phyloP scores from a whole-genome alignment of 2,888 invertebrate species.

The Thera obeliscata region DNA sequence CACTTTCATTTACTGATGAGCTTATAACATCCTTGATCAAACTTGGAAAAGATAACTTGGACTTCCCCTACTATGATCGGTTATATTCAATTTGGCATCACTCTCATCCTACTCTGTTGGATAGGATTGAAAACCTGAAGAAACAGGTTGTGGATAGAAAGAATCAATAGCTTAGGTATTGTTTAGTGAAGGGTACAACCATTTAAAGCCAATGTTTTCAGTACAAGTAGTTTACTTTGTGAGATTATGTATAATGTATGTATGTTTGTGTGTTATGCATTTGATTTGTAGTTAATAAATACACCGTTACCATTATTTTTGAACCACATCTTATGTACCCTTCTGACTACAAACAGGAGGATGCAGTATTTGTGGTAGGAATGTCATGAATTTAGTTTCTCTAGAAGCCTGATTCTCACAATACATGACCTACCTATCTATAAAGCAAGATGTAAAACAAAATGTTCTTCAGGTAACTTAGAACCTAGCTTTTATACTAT shows the following conservation, averaged over 20 bases:
- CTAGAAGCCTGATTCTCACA: not conserved
- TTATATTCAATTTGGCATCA: constrained; percentile 97
- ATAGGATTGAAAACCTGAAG: constrained; percentile 88
- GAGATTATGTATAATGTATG: constrained; percentile 23
- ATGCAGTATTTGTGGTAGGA: not conserved
- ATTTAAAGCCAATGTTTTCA: constrained; percentile 32
- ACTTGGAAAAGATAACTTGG: constrained; percentile 96
- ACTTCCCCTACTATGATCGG: constrained; percentile 97
- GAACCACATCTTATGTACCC: constrained; percentile 12
- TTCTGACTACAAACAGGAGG: constrained; percentile 7
- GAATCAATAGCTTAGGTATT: constrained; percentile 48
- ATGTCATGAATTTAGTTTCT: constrained; percentile 12
- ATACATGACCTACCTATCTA: not conserved
- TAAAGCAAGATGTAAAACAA: not conserved
- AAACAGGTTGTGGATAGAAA: constrained; percentile 56
- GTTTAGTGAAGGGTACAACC: constrained; percentile 46
- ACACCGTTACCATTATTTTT: constrained; percentile 6
- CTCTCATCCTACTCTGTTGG: constrained; percentile 98
- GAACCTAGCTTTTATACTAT: too few relatives aligned
- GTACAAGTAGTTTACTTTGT: constrained; percentile 45
- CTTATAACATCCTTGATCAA: constrained; percentile 95
- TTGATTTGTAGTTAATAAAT: constrained; percentile 13
- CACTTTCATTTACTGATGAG: constrained; percentile 89
- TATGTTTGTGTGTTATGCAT: constrained; percentile 6
- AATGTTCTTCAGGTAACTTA: too few relatives aligned